phyloP scores from a whole-genome alignment of 30 jellyfish, hydroid and myxozoan species.

The Aurelia sp. region DNA sequence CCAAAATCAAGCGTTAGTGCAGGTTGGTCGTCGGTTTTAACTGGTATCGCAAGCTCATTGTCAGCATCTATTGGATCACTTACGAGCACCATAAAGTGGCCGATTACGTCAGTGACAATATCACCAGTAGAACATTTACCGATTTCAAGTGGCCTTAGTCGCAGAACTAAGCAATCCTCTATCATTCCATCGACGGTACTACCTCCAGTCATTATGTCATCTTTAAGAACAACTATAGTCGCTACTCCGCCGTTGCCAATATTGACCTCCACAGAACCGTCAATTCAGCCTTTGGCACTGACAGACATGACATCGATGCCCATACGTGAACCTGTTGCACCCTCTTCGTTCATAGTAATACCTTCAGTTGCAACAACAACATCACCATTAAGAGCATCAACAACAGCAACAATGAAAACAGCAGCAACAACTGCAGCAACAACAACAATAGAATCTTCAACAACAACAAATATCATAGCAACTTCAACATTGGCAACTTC shows the following conservation, averaged over 20 bases:
- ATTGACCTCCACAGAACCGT: too few relatives aligned
- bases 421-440: background rate
- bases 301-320: too few relatives aligned
- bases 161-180: background rate
- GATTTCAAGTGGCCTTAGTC: background rate
- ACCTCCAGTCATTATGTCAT: background rate
- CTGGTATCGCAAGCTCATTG: background rate
- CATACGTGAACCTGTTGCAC: too few relatives aligned
- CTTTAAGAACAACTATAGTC: background rate
- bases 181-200: background rate
- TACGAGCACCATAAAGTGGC: slow-evolving; percentile 29
- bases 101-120: background rate
- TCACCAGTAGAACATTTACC: background rate
- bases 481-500: background rate
- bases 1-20: slow-evolving; percentile 16
- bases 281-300: too few relatives aligned
- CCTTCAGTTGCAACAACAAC: background rate
- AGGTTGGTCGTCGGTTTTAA: slow-evolving; percentile 17
- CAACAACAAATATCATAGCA: background rate
- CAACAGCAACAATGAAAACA: background rate
- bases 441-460: background rate
- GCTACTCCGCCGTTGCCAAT: too few relatives aligned
- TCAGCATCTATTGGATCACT: background rate
- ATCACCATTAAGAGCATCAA: background rate
- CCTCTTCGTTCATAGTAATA: background rate